Percentiles rank a stretch among this genome's conserved stretches.
Conservation (phyloP, 2,113 vertebrate genomes). For the Campylomormyrus numenius region DNA sequence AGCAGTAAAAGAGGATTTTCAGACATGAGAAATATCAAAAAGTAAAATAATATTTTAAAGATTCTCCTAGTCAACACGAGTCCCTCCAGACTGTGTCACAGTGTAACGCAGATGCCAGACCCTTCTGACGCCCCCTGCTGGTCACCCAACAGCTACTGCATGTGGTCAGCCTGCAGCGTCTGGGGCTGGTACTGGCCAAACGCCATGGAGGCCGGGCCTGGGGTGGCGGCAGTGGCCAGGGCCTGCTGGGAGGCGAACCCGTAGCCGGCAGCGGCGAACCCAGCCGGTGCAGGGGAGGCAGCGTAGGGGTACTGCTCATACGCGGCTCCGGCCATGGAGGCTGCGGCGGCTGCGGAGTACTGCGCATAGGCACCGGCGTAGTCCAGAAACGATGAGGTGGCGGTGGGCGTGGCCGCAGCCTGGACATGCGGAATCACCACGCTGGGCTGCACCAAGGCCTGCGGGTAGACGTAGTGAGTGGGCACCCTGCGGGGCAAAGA, state of each 20-base stretch:
- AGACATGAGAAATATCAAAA: slow-evolving; percentile 24
- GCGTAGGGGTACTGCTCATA: slow-evolving; percentile 94
- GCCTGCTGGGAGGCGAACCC: slow-evolving; percentile 91
- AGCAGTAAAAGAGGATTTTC: slow-evolving; percentile 44
- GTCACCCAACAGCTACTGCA: slow-evolving; percentile 54
- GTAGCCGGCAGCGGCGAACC: slow-evolving; percentile 83
- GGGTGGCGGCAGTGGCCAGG: slow-evolving; percentile 62
- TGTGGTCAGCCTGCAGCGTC: slow-evolving; percentile 85
- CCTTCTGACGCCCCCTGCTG: background rate
- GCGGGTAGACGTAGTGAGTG: slow-evolving; percentile 94
- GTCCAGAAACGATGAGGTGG: slow-evolving; percentile 88
- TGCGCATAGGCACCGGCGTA: slow-evolving; percentile 94
- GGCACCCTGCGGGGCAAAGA: slow-evolving; percentile 76
- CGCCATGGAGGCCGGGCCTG: slow-evolving; percentile 71
- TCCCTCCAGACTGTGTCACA: background rate
- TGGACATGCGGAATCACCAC: slow-evolving; percentile 92
- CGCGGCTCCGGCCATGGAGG: slow-evolving; percentile 69
- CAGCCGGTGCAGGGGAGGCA: slow-evolving; percentile 77
- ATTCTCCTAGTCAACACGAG: background rate
- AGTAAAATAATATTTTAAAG: background rate
- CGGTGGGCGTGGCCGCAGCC: slow-evolving; percentile 65
- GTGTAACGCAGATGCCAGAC: background rate
- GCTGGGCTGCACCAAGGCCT: slow-evolving; percentile 94
- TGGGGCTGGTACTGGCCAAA: slow-evolving; percentile 91
- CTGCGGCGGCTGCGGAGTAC: slow-evolving; percentile 73